These are phyloP conservation scores for Atta texana DNA, from an alignment of 1,140 invertebrate genomes.

Conservation along the genomic window DNA sequence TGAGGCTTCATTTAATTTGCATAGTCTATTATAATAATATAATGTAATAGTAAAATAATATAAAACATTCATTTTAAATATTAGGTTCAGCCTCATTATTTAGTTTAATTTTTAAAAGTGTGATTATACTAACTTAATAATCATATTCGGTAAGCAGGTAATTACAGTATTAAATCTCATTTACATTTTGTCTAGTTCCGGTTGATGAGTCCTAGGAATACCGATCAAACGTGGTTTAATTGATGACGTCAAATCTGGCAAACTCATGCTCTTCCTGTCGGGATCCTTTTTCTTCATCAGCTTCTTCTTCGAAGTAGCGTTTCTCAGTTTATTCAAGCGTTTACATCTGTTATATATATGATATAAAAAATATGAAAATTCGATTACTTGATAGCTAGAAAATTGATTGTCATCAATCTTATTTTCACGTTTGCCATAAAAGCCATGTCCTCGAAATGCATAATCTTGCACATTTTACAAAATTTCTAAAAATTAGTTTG, in stretches of 20 bases:
- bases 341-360: slow-evolving; percentile 76
- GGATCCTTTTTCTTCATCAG: slow-evolving; percentile 72
- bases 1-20: slow-evolving; percentile 62
- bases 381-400: neutral
- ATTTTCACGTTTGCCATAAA: neutral
- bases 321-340: slow-evolving; percentile 83
- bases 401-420: neutral
- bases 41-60: neutral
- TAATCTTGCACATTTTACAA: neutral
- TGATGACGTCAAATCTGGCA: slow-evolving; percentile 80
- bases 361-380: slow-evolving; percentile 8
- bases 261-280: slow-evolving; percentile 84
- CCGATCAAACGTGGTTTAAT: slow-evolving; percentile 71
- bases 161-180: neutral
- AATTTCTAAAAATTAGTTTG: slow-evolving; percentile 7
- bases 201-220: slow-evolving; percentile 57
- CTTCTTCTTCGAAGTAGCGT: slow-evolving; percentile 70
- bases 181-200: slow-evolving; percentile 46
- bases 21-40: neutral
- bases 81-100: neutral
- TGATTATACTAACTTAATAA: neutral
- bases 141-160: neutral
- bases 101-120: too few species aligned
- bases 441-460: neutral
- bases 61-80: neutral